Base-by-base conservation (phyloP, 1,140 invertebrate genomes). In the Drosophila serrata region DNA sequence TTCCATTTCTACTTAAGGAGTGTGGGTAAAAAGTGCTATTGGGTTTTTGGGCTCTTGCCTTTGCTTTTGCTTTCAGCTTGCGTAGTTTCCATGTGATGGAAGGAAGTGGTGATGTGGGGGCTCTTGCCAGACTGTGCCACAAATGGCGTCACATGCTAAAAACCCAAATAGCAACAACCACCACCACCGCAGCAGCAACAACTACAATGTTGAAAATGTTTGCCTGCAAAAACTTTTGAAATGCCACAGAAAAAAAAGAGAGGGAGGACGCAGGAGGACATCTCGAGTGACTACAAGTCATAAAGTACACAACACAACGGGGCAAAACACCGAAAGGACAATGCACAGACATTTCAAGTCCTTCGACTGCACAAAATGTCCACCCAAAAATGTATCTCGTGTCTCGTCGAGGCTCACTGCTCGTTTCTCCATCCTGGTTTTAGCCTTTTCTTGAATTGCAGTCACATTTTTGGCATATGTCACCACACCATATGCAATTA, bases 211-310 rank as follows among this genome's bases (percentile, higher is more conserved):
- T 40, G 55, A 51, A 48, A 76, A 59, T 76, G 84, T 87, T 75
- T 57, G 57, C 51, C 70, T 86, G 69, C 75, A 87, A 82, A 75
- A 88, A 87, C 61, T 73, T 79, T 75, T 75, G 61, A 59, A 67
- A 82, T 69, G 63, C 39, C 48, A 63, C 39, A 40, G 48, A 55
- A 39, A 48, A 60, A 35, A 35, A 72, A 33, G 40, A 33, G 17
- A 58, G 40, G 39, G 13, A 55, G 53, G 35, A 37, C 33, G 37
- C 19, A 19, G 51, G 35, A 51, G 57, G 45, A 61, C 35, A 84
- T 72, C 58, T 78, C 68, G 68, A 75, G 69, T 75, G 79, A 81
- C 82, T 79, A 87, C 79, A 88, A 88, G 82, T 88, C 80, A 88
- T 87, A 87, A 88, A 87, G 75, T 88, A 80, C 80, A 79, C 63